These are phyloP conservation scores for Sminthopsis crassicaudata DNA, from an alignment of 2,113 vertebrate genomes.

Conservation along the genomic window DNA sequence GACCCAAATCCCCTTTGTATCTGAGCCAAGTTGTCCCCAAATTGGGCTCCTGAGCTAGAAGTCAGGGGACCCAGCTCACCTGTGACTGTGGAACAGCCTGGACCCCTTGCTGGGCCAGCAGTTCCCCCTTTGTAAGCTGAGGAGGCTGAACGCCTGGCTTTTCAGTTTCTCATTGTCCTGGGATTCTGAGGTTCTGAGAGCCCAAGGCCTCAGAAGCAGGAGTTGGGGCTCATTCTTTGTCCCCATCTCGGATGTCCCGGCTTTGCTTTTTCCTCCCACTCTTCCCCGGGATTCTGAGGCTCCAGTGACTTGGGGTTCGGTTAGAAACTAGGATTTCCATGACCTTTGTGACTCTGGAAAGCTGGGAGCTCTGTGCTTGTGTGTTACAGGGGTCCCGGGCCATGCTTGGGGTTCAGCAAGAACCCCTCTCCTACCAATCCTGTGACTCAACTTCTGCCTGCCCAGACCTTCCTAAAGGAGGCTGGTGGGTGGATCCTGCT, in stretches of 20 bases:
- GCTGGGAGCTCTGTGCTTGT: neutral
- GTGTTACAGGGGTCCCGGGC: neutral
- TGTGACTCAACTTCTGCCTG: neutral
- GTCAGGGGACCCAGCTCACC: neutral
- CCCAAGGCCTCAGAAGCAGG: neutral
- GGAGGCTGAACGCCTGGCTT: neutral
- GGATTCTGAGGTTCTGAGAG: neutral
- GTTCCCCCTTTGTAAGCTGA: neutral
- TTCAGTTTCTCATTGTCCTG: neutral
- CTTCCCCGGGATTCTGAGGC: neutral
- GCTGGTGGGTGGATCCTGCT: neutral
- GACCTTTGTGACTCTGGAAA: neutral
- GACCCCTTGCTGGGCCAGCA: neutral
- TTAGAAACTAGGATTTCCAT: neutral
- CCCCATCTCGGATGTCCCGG: neutral
- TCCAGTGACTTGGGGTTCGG: neutral
- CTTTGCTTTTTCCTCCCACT: neutral
- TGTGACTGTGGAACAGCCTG: neutral
- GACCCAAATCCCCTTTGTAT: neutral
- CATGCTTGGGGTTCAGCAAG: neutral
- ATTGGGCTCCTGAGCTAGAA: neutral
- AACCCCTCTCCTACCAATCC: neutral
- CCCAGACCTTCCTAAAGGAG: neutral
- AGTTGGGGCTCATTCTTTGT: neutral
- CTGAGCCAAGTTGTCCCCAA: neutral